These are phyloP conservation scores for Drosophila mettleri DNA, from an alignment of 2,888 invertebrate genomes.

Conservation along the genomic window DNA sequence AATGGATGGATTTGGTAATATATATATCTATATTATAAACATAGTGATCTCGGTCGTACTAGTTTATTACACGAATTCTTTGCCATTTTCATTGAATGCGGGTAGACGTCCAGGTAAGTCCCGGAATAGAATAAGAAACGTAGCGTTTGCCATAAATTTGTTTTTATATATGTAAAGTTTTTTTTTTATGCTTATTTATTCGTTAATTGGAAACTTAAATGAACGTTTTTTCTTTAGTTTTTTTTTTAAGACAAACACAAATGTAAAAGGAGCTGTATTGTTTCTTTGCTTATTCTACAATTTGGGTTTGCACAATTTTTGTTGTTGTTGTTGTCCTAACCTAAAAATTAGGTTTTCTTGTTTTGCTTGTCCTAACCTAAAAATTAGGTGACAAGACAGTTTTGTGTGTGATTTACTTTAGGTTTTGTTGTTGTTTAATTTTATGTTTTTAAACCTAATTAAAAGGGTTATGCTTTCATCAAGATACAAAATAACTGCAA, in stretches of 20 bases:
- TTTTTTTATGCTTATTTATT: not conserved
- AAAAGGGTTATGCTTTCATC: not conserved
- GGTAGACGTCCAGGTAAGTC: too few relatives aligned
- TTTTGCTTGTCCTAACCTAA: not conserved
- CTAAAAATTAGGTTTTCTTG: not conserved
- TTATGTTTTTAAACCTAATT: not conserved
- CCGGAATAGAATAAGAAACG: too few relatives aligned
- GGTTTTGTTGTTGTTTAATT: not conserved
- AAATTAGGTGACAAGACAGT: not conserved
- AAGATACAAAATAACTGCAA: constrained; percentile 5
- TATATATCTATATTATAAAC: too few relatives aligned
- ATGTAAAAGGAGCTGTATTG: not conserved
- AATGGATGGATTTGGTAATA: too few relatives aligned
- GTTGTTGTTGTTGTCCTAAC: too few relatives aligned
- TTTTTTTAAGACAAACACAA: not conserved
- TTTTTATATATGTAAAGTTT: too few relatives aligned
- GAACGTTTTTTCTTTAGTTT: not conserved
- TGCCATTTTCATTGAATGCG: too few relatives aligned
- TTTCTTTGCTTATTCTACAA: too few relatives aligned
- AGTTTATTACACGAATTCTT: too few relatives aligned
- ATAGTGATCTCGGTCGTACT: too few relatives aligned
- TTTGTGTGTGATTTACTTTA: not conserved
- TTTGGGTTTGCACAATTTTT: too few relatives aligned
- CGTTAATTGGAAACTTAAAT: not conserved
- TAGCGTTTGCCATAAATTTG: too few relatives aligned